Base-by-base conservation (phyloP, 2,113 vertebrate species). In the Oreotrochilus melanogaster region DNA sequence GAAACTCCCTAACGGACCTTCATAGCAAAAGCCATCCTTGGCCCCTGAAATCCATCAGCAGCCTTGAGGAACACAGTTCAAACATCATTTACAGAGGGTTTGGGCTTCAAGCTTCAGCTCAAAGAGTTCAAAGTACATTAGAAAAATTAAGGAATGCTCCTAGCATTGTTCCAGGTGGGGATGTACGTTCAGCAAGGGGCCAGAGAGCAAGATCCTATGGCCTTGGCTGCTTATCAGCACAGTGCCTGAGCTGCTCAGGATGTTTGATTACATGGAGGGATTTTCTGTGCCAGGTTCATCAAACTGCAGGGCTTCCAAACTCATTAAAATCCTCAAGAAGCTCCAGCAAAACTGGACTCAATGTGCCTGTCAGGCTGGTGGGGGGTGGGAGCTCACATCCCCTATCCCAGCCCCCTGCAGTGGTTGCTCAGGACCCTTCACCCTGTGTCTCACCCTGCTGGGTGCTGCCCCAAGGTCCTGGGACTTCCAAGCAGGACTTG, bases 291-390 rank as follows among this genome's bases (percentile, higher is more conserved):
- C 60, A 33, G 25, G 27, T 42, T 50, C 47, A 57, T 73, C 66
- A 66, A 67, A 67, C 39, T 19, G 33, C 60, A 47, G 62, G 39
- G 66, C 50, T 94, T 92, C 95, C 78, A 96, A 94, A 93, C 64
- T 82, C 75, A 85, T 92, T 87, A 72, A 83, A 86, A 47, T 70
- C 89, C 64, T 71, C 30, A 76, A 73, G 24, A 11, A 28, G 37
- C 13, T 69, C 86, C 67, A 83, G 78, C 76, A 89, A 78, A 86
- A 92, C 64, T 4, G 6, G 65, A 92, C 58, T 50, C 61, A 61
- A 87, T 42, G 18, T 76, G 35, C 47, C 37, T 14, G n/a, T 47
- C 21, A 6, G 48, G 47, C 39, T 69, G 10, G 18, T 19, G 45
- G 4, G 17, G 45, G 45, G 45, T 47, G 45, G 19, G 45, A 47